phyloP scores from a whole-genome alignment of 2,113 vertebrate species.

The Aplodontia rufa region DNA sequence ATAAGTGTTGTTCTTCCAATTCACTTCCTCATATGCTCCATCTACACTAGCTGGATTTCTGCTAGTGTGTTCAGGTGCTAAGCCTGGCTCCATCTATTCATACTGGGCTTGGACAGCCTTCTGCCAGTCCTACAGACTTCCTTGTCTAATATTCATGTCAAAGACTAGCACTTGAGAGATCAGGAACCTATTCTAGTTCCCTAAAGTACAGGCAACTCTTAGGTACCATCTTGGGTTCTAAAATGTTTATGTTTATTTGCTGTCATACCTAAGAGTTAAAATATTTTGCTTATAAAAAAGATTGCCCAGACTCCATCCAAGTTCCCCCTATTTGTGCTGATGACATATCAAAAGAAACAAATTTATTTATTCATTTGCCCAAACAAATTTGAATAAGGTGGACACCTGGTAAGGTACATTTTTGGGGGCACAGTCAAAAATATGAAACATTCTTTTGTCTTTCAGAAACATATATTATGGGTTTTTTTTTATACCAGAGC shows the following conservation, averaged over 20 bases:
- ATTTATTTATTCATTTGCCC: neutral
- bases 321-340: neutral
- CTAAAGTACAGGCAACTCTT: neutral
- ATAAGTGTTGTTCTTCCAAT: neutral
- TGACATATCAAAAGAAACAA: neutral
- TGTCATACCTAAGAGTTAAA: neutral
- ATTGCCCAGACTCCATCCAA: neutral
- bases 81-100: neutral
- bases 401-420: neutral
- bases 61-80: neutral
- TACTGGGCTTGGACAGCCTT: neutral
- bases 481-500: too few relatives aligned
- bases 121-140: neutral
- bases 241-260: neutral
- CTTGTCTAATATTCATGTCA: neutral
- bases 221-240: neutral
- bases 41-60: neutral
- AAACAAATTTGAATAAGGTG: neutral
- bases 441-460: neutral
- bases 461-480: neutral
- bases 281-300: neutral
- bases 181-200: neutral
- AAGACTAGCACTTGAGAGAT: neutral
- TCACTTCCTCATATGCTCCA: neutral
- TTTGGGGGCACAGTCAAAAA: neutral